Evolutionary conservation across 2,888 invertebrate species (phyloP).

Genomic region (Heteropelma amictum): DNA sequence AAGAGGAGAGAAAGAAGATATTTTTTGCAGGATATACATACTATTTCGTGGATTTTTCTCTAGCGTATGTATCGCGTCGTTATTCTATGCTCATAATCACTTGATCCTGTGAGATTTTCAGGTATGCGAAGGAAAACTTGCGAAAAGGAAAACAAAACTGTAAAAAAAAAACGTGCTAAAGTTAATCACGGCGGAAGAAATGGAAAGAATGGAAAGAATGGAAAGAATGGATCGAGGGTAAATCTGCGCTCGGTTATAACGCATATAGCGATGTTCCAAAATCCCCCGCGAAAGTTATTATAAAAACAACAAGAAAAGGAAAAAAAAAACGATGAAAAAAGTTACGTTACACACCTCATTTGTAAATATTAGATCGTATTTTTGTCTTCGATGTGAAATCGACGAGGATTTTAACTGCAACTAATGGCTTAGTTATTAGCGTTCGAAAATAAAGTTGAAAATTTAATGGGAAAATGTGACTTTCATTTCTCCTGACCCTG

Average conservation of each 20-base stretch:
- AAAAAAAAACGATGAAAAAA: constrained; percentile 56
- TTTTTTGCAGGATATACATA: constrained; percentile 59
- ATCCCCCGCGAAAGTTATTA: constrained; percentile 56
- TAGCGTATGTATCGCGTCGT: no score
- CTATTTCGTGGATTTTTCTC: constrained; percentile 42
- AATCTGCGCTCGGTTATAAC: constrained; percentile 65
- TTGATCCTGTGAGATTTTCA: no score
- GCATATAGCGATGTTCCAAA: constrained; percentile 60
- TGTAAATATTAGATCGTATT: constrained; percentile 78
- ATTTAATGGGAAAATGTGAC: constrained; percentile 64
- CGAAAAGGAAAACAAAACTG: no score
- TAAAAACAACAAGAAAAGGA: constrained; percentile 31
- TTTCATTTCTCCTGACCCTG: not conserved
- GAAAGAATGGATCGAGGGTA: no score
- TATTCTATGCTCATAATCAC: no score
- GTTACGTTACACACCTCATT: constrained; percentile 76
- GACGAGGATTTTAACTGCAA: constrained; percentile 75
- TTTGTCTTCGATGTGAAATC: constrained; percentile 76
- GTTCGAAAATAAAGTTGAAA: constrained; percentile 71
- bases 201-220: no score
- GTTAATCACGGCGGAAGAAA: no score
- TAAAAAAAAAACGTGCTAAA: no score
- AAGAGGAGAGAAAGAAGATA: no score
- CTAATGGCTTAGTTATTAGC: constrained; percentile 75
- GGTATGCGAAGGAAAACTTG: no score